phyloP scores from a whole-genome alignment of 2,888 invertebrate genomes.

The Chymomyza amoena region DNA sequence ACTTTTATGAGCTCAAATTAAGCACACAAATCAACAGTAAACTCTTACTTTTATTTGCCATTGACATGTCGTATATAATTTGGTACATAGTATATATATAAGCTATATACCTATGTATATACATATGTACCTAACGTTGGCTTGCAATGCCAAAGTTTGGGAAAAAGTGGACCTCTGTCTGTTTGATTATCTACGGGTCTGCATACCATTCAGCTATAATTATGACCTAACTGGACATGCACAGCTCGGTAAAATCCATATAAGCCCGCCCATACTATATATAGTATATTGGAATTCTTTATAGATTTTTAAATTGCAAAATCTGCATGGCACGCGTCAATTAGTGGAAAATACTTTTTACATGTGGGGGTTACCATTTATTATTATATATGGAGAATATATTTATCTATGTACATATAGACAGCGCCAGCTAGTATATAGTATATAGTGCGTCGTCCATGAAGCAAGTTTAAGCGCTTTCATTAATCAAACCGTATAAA shows the following conservation, averaged over 20 bases:
- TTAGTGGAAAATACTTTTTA: background rate
- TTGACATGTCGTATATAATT: background rate
- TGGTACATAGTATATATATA: background rate
- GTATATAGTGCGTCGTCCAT: conserved; percentile 28
- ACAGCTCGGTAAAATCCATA: conserved; percentile 48
- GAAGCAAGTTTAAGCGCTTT: conserved; percentile 34
- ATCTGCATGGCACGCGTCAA: conserved; percentile 20
- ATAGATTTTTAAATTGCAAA: conserved; percentile 31
- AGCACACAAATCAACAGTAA: conserved; percentile 10
- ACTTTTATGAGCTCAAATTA: conserved; percentile 29
- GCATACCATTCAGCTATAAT: conserved; percentile 28
- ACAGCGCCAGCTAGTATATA: background rate
- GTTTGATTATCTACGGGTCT: conserved; percentile 44
- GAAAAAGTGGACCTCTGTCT: conserved; percentile 51
- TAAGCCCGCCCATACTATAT: background rate
- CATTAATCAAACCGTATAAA: conserved; percentile 49
- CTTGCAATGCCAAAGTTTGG: conserved; percentile 30
- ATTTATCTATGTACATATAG: conserved; percentile 2
- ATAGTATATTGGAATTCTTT: background rate
- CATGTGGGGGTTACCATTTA: background rate
- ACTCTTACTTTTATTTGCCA: conserved; percentile 39
- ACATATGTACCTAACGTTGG: conserved; percentile 15
- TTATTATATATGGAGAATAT: background rate
- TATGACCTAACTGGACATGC: conserved; percentile 54
- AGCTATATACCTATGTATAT: conserved; percentile 1